A percentile compares a stretch with the other conserved stretches of the same genome.
Conservation (phyloP, 2,113 vertebrate genomes). For the Alethe diademata region DNA sequence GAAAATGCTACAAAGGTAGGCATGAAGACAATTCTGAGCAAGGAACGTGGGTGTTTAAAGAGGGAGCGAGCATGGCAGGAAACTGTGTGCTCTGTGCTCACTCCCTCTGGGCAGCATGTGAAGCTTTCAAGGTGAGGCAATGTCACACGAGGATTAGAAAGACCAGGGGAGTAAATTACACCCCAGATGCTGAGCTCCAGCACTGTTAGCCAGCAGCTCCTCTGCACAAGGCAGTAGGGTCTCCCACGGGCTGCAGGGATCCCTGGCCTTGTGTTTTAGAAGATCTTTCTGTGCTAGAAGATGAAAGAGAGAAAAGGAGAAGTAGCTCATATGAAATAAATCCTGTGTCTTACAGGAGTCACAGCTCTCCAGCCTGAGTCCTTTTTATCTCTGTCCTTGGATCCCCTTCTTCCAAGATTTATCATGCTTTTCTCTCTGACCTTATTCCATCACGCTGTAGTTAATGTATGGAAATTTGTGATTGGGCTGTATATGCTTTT, state of each 20-base stretch:
- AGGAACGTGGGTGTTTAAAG: neutral
- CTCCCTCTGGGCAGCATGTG: neutral
- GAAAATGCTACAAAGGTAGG: neutral
- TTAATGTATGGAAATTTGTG: neutral
- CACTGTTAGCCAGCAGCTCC: neutral
- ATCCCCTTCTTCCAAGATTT: neutral
- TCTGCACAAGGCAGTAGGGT: neutral
- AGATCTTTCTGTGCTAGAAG: neutral
- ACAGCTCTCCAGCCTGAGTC: neutral
- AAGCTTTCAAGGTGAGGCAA: neutral
- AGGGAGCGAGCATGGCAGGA: rapidly evolving
- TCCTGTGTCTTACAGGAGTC: neutral
- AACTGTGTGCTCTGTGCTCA: neutral
- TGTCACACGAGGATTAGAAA: neutral
- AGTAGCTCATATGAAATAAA: neutral
- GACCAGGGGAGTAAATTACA: neutral
- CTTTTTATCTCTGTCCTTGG: neutral
- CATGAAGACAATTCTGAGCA: neutral
- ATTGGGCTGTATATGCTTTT: neutral
- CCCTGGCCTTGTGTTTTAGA: neutral
- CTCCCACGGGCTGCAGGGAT: neutral
- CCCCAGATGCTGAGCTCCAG: neutral
- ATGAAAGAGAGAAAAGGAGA: neutral
- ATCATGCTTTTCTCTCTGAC: neutral
- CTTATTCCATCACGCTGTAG: neutral